These are phyloP conservation scores for Aspidiotus destructor DNA, from an alignment of 2,888 invertebrate genomes.

Conservation along the genomic window DNA sequence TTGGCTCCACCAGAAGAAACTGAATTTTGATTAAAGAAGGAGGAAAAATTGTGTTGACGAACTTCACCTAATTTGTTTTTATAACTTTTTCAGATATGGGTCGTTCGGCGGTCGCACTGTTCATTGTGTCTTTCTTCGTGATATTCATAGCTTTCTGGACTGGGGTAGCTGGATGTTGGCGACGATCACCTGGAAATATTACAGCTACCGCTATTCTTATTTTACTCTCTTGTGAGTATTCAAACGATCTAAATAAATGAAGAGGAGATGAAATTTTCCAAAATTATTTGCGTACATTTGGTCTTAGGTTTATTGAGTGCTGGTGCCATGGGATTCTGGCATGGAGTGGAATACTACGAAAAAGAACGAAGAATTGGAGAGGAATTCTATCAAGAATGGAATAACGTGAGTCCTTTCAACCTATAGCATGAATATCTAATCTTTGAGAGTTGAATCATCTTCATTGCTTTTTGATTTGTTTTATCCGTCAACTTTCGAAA, in stretches of 20 bases:
- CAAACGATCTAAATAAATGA: background rate
- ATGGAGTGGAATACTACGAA: slow-evolving; percentile 91
- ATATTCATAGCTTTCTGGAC: slow-evolving; percentile 92
- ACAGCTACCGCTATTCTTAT: slow-evolving; percentile 86
- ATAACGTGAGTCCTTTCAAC: slow-evolving; percentile 71
- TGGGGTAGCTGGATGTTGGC: slow-evolving; percentile 94
- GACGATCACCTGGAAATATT: slow-evolving; percentile 84
- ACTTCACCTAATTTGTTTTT: background rate
- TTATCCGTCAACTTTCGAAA: no score
- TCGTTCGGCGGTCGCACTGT: slow-evolving; percentile 83
- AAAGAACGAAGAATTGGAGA: slow-evolving; percentile 87
- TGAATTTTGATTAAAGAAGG: no score
- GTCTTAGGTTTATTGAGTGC: slow-evolving; percentile 73
- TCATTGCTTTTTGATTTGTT: no score
- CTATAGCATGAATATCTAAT: no score
- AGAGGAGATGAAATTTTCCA: no score
- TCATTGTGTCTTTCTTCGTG: slow-evolving; percentile 82
- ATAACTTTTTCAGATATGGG: slow-evolving; percentile 58
- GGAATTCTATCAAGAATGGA: slow-evolving; percentile 88
- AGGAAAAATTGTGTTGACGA: no score
- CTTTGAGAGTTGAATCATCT: no score
- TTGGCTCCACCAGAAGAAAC: no score
- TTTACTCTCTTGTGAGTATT: slow-evolving; percentile 69
- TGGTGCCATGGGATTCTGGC: slow-evolving; percentile 92
- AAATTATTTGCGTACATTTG: no score